A percentile compares a stretch with the other conserved stretches of the same genome.
phyloP scores from a whole-genome alignment of 2,797 vertebrate genomes.

The Serranus cabrilla region DNA sequence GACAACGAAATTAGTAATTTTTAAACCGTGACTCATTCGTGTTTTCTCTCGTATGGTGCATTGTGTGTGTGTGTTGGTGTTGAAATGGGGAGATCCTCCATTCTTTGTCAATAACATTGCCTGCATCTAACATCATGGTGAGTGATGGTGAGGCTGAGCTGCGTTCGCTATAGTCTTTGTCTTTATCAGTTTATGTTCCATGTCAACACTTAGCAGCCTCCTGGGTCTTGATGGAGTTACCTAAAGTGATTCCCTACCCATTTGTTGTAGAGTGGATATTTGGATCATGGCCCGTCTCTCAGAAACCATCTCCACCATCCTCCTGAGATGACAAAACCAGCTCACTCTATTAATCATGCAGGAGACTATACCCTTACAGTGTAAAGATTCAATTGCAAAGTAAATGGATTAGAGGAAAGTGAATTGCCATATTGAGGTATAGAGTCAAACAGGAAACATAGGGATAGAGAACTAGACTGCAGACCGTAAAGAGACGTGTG shows the following conservation, averaged over 20 bases:
- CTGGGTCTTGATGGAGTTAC: conserved; percentile 63
- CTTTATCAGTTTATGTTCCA: conserved; percentile 64
- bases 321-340: conserved; percentile 77
- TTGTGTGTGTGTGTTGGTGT: not conserved
- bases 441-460: conserved; percentile 55
- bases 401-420: conserved; percentile 83
- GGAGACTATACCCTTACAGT: conserved; percentile 70
- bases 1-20: not conserved
- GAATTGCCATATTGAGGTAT: conserved; percentile 70
- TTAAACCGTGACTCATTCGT: not conserved
- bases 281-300: conserved; percentile 65
- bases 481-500: conserved; percentile 27
- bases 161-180: conserved; percentile 25
- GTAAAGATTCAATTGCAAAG: conserved; percentile 80
- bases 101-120: conserved; percentile 15
- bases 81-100: not conserved
- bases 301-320: conserved; percentile 70
- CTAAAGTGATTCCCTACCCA: conserved; percentile 73
- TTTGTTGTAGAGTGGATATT: conserved; percentile 73
- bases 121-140: conserved; percentile 9
- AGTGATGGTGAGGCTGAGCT: conserved; percentile 24
- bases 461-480: conserved; percentile 31
- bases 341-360: conserved; percentile 83
- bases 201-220: conserved; percentile 59
- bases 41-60: not conserved